phyloP scores from a whole-genome alignment of 2,113 vertebrate genomes.

The Todiramphus chloris region DNA sequence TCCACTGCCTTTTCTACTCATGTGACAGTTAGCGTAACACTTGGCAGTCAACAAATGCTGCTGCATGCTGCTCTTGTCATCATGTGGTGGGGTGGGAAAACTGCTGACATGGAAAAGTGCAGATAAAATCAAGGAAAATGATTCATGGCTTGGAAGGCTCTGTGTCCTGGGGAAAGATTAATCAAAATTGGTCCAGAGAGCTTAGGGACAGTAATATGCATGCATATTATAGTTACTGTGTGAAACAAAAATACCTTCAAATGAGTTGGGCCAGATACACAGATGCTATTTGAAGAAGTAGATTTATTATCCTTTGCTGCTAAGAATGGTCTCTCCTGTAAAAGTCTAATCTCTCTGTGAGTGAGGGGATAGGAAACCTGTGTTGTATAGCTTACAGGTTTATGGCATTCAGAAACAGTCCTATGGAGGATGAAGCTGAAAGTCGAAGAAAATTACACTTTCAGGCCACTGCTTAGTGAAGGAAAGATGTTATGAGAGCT shows the following conservation, averaged over 20 bases:
- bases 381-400: background rate
- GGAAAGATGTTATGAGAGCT: slow-evolving; percentile 19
- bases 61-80: slow-evolving; percentile 56
- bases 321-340: slow-evolving; percentile 28
- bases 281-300: slow-evolving; percentile 44
- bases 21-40: slow-evolving; percentile 30
- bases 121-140: slow-evolving; percentile 53
- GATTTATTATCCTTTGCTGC: slow-evolving; percentile 38
- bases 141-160: slow-evolving; percentile 56
- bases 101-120: slow-evolving; percentile 62
- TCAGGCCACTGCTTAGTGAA: background rate
- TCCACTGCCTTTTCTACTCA: background rate
- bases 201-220: slow-evolving; percentile 5
- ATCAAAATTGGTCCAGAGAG: slow-evolving; percentile 32
- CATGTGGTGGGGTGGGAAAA: slow-evolving; percentile 42
- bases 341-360: slow-evolving; percentile 45
- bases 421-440: background rate
- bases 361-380: background rate
- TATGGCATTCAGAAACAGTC: background rate
- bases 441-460: slow-evolving; percentile 37
- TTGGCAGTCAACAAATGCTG: slow-evolving; percentile 27
- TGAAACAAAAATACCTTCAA: slow-evolving; percentile 50
- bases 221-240: slow-evolving; percentile 19
- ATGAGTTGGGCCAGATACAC: background rate
- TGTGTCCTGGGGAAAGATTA: slow-evolving; percentile 53